Evolutionary conservation across 2,113 vertebrate species (phyloP).

Genomic region (Cynoglossus semilaevis): DNA sequence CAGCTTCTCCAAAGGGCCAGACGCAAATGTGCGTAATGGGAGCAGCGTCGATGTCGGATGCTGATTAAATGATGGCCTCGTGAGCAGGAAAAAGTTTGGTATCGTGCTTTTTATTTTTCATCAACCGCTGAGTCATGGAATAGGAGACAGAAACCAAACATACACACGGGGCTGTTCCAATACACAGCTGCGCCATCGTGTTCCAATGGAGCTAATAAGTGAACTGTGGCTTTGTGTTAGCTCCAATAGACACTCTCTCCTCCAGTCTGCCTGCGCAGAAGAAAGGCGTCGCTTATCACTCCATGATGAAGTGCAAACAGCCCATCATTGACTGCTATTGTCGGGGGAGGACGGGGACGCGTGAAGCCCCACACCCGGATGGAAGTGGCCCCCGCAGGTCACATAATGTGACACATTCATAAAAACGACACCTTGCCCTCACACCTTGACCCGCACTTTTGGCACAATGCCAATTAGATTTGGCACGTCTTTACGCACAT

Average conservation of each 20-base stretch:
- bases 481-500: constrained; percentile 9
- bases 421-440: constrained; percentile 49
- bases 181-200: constrained; percentile 54
- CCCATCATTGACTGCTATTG: constrained; percentile 71
- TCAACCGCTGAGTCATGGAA: neutral
- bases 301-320: constrained; percentile 74
- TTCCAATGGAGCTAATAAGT: neutral
- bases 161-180: constrained; percentile 37
- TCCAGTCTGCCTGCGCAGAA: constrained; percentile 55
- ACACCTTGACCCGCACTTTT: constrained; percentile 34
- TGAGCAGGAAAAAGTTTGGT: neutral
- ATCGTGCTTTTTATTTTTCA: neutral
- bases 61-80: neutral
- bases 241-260: constrained; percentile 45
- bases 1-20: neutral
- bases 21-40: neutral
- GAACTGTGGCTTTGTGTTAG: constrained; percentile 28
- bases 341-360: neutral
- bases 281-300: constrained; percentile 72
- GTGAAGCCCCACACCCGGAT: constrained; percentile 62
- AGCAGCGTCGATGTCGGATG: neutral
- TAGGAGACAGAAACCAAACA: constrained; percentile 1
- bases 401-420: constrained; percentile 56
- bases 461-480: constrained; percentile 19
- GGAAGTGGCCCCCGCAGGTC: constrained; percentile 56